A percentile compares a stretch with the other conserved stretches of the same genome.
phyloP scores from a whole-genome alignment of 2,113 vertebrate species.

The Isichthys henryi region DNA sequence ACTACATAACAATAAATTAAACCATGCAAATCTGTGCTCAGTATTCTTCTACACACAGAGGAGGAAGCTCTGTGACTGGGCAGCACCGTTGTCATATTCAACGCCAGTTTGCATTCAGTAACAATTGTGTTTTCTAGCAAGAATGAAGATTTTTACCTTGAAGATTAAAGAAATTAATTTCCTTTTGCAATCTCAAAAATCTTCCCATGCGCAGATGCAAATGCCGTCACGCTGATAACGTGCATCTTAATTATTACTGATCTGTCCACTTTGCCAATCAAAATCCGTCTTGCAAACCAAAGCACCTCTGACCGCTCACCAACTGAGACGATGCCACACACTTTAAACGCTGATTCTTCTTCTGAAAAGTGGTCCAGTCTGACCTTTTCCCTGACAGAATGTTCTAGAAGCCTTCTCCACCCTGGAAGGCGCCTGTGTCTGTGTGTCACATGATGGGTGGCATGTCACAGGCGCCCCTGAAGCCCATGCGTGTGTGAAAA shows the following conservation, averaged over 20 bases:
- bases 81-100: not conserved
- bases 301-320: not conserved
- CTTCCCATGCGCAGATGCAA: not conserved
- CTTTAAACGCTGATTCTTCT: not conserved
- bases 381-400: not conserved
- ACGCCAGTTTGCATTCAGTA: not conserved
- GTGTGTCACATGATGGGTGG: not conserved
- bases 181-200: not conserved
- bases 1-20: not conserved
- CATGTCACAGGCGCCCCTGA: not conserved
- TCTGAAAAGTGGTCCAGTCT: not conserved
- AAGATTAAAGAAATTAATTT: slow-evolving; percentile 6
- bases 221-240: not conserved
- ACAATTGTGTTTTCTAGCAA: not conserved
- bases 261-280: not conserved
- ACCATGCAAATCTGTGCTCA: not conserved
- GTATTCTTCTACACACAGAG: not conserved
- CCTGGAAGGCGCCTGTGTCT: not conserved
- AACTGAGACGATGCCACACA: not conserved
- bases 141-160: not conserved
- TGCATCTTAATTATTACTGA: not conserved
- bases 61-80: not conserved
- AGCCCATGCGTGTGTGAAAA: not conserved
- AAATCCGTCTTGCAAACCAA: not conserved
- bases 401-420: not conserved